Percentiles rank a stretch among this genome's conserved stretches.
phyloP scores from a whole-genome alignment of 2,113 vertebrate genomes.

The Hyperopisus bebe region DNA sequence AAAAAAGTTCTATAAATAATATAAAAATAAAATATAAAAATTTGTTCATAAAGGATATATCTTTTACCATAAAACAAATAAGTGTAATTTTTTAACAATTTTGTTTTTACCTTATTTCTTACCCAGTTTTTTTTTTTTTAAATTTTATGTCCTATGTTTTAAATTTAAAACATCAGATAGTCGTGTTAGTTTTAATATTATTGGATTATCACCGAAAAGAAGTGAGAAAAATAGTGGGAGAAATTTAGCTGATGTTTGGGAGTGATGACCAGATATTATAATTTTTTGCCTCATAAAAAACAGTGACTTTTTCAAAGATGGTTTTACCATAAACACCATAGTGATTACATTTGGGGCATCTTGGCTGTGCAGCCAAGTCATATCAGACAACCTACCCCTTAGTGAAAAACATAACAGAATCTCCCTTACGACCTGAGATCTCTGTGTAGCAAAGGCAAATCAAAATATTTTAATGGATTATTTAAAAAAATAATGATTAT shows the following conservation, averaged over 20 bases:
- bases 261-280: background rate
- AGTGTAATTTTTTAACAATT: background rate
- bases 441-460: conserved; percentile 25
- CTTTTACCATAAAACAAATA: background rate
- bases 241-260: background rate
- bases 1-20: background rate
- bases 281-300: background rate
- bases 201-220: background rate
- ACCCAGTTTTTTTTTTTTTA: background rate
- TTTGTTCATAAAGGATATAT: background rate
- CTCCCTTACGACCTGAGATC: conserved; percentile 11
- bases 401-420: conserved; percentile 15
- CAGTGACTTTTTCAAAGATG: background rate
- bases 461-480: conserved; percentile 37
- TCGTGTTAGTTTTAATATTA: background rate
- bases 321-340: background rate
- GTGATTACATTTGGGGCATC: background rate
- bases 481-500: conserved; percentile 23
- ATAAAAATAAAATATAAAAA: too few relatives aligned
- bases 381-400: conserved; percentile 13
- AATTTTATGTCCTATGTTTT: conserved; percentile 26
- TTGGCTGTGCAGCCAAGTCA: conserved; percentile 20
- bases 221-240: too few relatives aligned
- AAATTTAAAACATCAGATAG: background rate
- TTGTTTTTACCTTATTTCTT: background rate